Base-by-base conservation (phyloP, 2,888 invertebrate genomes). In the Siphlonurus alternatus region DNA sequence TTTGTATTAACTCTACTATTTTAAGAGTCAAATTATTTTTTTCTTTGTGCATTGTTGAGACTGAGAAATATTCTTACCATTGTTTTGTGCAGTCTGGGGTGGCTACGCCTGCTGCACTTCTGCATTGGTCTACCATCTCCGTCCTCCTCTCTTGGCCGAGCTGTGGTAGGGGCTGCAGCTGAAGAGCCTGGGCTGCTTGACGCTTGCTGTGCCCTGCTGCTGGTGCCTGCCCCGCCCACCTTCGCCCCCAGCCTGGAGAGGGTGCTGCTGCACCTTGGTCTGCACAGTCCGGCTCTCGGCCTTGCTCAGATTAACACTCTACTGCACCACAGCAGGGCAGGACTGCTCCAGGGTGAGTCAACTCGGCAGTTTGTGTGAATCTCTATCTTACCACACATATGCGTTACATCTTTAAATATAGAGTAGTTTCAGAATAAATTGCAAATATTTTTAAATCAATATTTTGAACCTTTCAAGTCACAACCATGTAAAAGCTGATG, bases 21-120 rank as follows among this genome's bases (percentile, higher is more conserved):
- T n/a, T n/a, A n/a, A n/a, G n/a, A n/a, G n/a, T n/a, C n/a, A n/a
- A n/a, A n/a, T n/a, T n/a, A n/a, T n/a, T n/a, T n/a, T n/a, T n/a
- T n/a, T n/a, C n/a, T n/a, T n/a, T n/a, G n/a, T n/a, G n/a, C n/a
- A n/a, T n/a, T n/a, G n/a, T n/a, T n/a, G n/a, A n/a, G n/a, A n/a
- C n/a, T n/a, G n/a, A n/a, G n/a, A n/a, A n/a, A n/a, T n/a, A n/a
- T n/a, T n/a, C n/a, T n/a, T n/a, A n/a, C n/a, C n/a, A n/a, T n/a
- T n/a, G n/a, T n/a, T n/a, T n/a, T n/a, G n/a, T n/a, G n/a, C 71
- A 88, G 90, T 74, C 82, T 89, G 72, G 89, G 90, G 66, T 93
- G 93, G 93, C 80, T 93, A 67, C 80, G 88, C 67, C 81, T 93
- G 67, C 78, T 93, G 59, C 85, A 90, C 69, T 87, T 88, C 71